These are phyloP conservation scores for Piezodorus guildinii DNA, from an alignment of 1,140 invertebrate species.

Conservation along the genomic window DNA sequence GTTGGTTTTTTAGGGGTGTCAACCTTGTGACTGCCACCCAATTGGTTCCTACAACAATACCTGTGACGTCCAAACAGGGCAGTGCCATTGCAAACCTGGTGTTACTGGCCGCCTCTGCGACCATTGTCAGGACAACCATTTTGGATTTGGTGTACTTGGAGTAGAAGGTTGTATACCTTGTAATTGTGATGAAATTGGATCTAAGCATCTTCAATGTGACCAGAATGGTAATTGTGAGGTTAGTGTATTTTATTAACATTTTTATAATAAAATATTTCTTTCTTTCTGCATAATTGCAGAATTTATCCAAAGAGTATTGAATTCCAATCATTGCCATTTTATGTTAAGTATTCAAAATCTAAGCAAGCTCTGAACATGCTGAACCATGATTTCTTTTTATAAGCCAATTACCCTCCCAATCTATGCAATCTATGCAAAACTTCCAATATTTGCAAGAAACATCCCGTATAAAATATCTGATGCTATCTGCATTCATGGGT, in stretches of 20 bases:
- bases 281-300: no score
- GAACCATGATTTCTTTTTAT: no score
- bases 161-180: constrained; percentile 79
- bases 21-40: constrained; percentile 72
- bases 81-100: constrained; percentile 75
- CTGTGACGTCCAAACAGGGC: constrained; percentile 67
- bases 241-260: constrained; percentile 29
- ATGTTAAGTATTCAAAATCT: no score
- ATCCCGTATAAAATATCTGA: no score
- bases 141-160: constrained; percentile 76
- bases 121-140: constrained; percentile 70
- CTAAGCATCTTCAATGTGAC: constrained; percentile 70
- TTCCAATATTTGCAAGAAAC: no score
- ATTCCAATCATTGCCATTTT: no score
- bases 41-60: constrained; percentile 73
- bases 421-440: no score
- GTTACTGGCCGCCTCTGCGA: constrained; percentile 76
- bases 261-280: no score
- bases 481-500: no score
- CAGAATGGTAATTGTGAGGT: constrained; percentile 70
- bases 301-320: no score
- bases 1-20: constrained; percentile 50
- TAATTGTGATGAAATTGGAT: constrained; percentile 80
- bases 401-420: no score
- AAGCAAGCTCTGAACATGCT: no score